phyloP scores from a whole-genome alignment of 1,140 invertebrate species.

The Anastrepha ludens region DNA sequence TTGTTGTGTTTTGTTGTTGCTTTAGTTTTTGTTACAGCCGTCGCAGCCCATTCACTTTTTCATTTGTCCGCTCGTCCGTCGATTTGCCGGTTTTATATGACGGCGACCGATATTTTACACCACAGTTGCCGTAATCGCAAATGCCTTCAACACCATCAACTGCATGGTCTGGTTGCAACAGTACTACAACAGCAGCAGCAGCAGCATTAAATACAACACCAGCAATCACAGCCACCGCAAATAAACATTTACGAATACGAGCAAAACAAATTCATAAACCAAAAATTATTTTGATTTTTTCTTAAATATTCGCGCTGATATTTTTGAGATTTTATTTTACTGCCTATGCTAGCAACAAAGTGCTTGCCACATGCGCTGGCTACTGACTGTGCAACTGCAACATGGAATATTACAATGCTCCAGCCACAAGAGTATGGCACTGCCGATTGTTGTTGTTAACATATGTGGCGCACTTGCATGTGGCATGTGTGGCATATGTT shows the following conservation, averaged over 20 bases:
- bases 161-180: slow-evolving; percentile 24
- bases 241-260: neutral
- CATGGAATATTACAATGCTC: neutral
- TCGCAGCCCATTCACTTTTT: slow-evolving; percentile 42
- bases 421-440: neutral
- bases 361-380: neutral
- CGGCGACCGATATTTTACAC: slow-evolving; percentile 49
- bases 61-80: slow-evolving; percentile 4
- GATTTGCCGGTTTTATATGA: slow-evolving; percentile 41
- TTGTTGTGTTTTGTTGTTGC: neutral
- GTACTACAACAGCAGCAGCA: neutral
- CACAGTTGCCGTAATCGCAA: slow-evolving; percentile 20
- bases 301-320: slow-evolving; percentile 25
- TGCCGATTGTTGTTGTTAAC: neutral
- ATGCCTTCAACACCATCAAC: slow-evolving; percentile 50
- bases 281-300: slow-evolving; percentile 35
- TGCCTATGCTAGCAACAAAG: neutral
- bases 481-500: slow-evolving; percentile 38
- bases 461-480: slow-evolving; percentile 36
- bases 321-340: neutral
- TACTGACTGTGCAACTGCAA: slow-evolving; percentile 21
- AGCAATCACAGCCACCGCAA: neutral
- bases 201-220: neutral
- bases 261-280: slow-evolving; percentile 33
- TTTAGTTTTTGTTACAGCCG: neutral